A percentile compares a stretch with the other conserved stretches of the same genome.
Evolutionary conservation across 2,113 vertebrate genomes (phyloP).

Genomic region (Gobiocypris rarus): DNA sequence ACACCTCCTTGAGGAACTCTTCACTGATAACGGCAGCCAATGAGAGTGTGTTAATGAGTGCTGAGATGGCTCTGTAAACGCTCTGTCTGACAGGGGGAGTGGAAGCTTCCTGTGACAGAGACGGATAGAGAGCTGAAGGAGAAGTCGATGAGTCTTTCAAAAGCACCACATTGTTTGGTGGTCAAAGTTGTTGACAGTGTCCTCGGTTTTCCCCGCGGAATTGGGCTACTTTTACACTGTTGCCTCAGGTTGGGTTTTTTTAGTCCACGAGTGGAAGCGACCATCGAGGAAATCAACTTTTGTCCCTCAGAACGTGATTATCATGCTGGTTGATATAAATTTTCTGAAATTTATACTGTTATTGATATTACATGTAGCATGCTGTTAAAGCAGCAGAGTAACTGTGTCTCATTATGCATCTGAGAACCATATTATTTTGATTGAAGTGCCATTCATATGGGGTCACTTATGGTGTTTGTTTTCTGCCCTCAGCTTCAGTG

Average conservation of each 20-base stretch:
- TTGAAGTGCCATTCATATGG: not conserved
- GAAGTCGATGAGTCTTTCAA: not conserved
- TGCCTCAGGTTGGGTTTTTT: no score
- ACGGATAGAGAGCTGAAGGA: not conserved
- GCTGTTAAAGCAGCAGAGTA: not conserved
- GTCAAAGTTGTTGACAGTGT: not conserved
- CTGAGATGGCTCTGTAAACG: not conserved
- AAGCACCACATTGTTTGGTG: not conserved
- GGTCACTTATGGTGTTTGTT: conserved; percentile 13
- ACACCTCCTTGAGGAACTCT: not conserved
- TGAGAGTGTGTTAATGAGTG: conserved; percentile 10
- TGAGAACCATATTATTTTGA: not conserved
- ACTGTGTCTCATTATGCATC: not conserved
- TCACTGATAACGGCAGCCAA: conserved; percentile 4
- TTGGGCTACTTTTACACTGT: no score
- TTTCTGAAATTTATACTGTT: not conserved
- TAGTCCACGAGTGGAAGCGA: no score
- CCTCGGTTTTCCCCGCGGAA: no score
- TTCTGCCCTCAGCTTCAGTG: conserved; percentile 4
- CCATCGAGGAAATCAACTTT: no score
- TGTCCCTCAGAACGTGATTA: no score
- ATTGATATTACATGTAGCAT: not conserved
- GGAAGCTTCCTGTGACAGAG: not conserved
- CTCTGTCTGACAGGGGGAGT: not conserved
- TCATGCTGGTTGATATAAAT: not conserved